Base-by-base conservation (phyloP, 2,113 vertebrate genomes). In the Hydrochoerus hydrochaeris region DNA sequence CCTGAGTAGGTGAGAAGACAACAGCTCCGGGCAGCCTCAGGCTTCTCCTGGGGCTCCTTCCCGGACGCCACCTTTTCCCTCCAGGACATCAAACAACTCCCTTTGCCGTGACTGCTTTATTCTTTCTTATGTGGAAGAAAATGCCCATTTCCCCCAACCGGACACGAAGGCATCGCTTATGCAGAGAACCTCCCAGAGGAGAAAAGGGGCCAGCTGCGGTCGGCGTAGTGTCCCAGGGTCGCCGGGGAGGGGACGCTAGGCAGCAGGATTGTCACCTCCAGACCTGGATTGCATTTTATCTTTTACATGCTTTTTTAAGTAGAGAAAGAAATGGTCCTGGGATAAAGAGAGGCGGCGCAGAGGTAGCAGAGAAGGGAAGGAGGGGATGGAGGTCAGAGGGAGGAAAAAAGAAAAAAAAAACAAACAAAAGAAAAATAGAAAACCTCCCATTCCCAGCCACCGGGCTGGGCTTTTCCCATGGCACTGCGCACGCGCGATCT, bases 101-200 rank as follows among this genome's bases (percentile, higher is more conserved):
- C 85, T 28, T 35, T 46, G 35, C 54, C 41, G 49, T 32, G 32
- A 88, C 0, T 3, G 20, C 58, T 97, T 94, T 92, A 95, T 82
- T 94, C 44, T 57, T 83, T 84, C 81, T 88, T 54, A 81, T 57
- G 35, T 52, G 28, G 49, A 52, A 65, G 75, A 92, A 93, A 85
- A 78, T 78, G 84, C 60, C 83, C 8, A 0, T 85, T 71, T 92
- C 58, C 44, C 80, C 28, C 8, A 78, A n/a, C 12, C 32, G 67
- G n/a, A 83, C 38, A 49, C 11, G 52, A 78, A 84, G 67, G 41
- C 71, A 60, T 5, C 1, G 6, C 65, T 75, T 46, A n/a, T 60
- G 63, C 62, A 19, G 63, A 77, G 67, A 44, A 82, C 52, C 62
- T 73, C 67, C 54, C 7, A 49, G 38, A 73, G 69, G 52, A 12